Evolutionary conservation across 2,888 invertebrate species (phyloP).

Genomic region (Chaitophorus viminalis): DNA sequence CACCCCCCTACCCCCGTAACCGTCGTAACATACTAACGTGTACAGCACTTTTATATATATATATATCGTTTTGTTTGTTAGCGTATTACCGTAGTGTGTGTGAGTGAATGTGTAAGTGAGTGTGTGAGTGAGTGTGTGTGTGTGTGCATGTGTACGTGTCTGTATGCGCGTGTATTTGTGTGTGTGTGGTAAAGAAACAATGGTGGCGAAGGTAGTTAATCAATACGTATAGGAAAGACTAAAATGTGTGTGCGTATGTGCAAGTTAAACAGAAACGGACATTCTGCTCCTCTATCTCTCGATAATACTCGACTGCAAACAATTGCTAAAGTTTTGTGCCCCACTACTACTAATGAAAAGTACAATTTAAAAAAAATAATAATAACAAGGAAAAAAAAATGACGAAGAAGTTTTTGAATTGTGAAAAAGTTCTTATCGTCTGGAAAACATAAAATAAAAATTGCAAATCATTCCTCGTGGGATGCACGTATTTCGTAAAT

Average conservation of each 20-base stretch:
- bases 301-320: background rate
- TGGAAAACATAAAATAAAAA: background rate
- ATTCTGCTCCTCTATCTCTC: background rate
- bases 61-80: background rate
- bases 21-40: background rate
- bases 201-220: slow-evolving; percentile 36
- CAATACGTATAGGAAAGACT: slow-evolving; percentile 36
- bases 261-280: background rate
- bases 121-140: background rate
- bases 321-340: background rate
- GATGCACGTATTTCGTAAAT: background rate
- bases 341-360: background rate
- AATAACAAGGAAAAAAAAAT: background rate
- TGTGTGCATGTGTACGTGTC: background rate
- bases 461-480: too few relatives aligned
- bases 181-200: background rate
- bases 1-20: background rate
- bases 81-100: background rate
- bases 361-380: background rate
- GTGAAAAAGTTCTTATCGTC: background rate
- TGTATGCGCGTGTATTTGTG: background rate
- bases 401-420: background rate
- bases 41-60: background rate
- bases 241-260: background rate
- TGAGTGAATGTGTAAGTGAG: background rate